Percentiles rank a stretch among this genome's conserved stretches.
phyloP scores from a whole-genome alignment of 2,113 vertebrate genomes.

The Larimichthys polyactis region DNA sequence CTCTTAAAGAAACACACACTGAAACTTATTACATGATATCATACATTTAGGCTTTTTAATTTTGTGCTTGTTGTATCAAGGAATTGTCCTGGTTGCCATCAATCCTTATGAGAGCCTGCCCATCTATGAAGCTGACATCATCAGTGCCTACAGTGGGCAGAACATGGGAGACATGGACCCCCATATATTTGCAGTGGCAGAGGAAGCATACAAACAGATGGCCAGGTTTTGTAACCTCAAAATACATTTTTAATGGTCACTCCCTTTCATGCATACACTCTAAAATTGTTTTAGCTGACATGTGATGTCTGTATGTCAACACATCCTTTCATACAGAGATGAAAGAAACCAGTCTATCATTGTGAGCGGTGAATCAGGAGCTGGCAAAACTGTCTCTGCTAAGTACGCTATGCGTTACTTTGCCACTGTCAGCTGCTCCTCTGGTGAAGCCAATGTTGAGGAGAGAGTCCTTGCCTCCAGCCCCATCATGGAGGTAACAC shows the following conservation, averaged over 20 bases:
- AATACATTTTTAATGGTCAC: neutral
- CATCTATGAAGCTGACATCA: constrained; percentile 97
- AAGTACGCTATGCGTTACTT: constrained; percentile 99
- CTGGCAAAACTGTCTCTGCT: constrained; percentile 97
- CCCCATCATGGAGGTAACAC: constrained; percentile 98
- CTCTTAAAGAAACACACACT: constrained; percentile 61
- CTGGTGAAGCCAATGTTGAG: constrained; percentile 91
- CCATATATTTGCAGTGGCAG: constrained; percentile 98
- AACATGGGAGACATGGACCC: constrained; percentile 99
- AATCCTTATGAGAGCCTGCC: constrained; percentile 96
- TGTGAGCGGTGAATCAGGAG: constrained; percentile 97
- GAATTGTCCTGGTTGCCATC: constrained; percentile 97
- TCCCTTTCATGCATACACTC: neutral
- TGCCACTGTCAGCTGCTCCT: constrained; percentile 93
- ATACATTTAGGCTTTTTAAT: neutral
- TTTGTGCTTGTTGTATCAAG: constrained; percentile 72
- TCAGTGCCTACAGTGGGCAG: constrained; percentile 96
- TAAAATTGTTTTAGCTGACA: neutral
- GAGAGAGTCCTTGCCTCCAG: constrained; percentile 96
- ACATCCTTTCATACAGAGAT: constrained; percentile 83
- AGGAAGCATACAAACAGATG: constrained; percentile 98
- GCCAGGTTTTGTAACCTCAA: constrained; percentile 85
- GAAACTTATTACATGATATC: neutral
- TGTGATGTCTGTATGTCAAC: constrained; percentile 3
- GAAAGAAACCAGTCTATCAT: constrained; percentile 97